Percentiles rank a stretch among this genome's conserved stretches.
Evolutionary conservation across 1,140 invertebrate species (phyloP).

Genomic region (Cylas formicarius): DNA sequence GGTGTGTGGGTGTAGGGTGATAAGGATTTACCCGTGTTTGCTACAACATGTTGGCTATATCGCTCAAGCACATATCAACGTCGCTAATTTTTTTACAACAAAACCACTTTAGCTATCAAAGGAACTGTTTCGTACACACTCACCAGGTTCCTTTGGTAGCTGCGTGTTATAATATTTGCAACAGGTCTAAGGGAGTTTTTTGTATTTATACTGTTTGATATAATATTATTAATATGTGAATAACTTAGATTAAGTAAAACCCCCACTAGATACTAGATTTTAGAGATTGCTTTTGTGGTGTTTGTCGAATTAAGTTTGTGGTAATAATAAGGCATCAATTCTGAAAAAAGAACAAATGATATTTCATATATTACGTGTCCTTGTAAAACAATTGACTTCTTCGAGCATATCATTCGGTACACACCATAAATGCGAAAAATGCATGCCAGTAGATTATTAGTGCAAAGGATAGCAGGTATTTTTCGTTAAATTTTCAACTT

Average conservation of each 20-base stretch:
- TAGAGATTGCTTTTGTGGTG: conserved; percentile 13
- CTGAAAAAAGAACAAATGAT: too few relatives aligned
- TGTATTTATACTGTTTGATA: conserved; percentile 34
- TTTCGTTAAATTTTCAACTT: conserved; percentile 7
- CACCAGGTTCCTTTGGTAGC: conserved; percentile 29
- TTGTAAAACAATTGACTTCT: too few relatives aligned
- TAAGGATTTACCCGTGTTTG: conserved; percentile 40
- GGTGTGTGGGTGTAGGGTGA: conserved; percentile 39
- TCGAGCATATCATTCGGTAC: too few relatives aligned
- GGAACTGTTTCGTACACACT: conserved; percentile 10
- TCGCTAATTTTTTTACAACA: conserved; percentile 33
- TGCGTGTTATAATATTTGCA: conserved; percentile 23
- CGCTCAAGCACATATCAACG: conserved; percentile 39
- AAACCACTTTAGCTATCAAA: conserved; percentile 16
- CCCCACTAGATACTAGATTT: conserved; percentile 21
- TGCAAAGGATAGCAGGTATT: conserved; percentile 10
- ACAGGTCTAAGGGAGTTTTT: conserved; percentile 34
- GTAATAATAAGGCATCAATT: too few relatives aligned
- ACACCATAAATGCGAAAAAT: conserved; percentile 18
- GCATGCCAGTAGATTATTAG: conserved; percentile 19
- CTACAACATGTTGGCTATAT: conserved; percentile 40
- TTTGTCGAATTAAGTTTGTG: conserved; percentile 1
- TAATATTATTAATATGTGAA: conserved; percentile 37
- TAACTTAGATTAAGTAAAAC: conserved; percentile 35
- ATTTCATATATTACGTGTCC: too few relatives aligned